These are phyloP conservation scores for Selenia dentaria DNA, from an alignment of 2,888 invertebrate species.

Conservation along the genomic window DNA sequence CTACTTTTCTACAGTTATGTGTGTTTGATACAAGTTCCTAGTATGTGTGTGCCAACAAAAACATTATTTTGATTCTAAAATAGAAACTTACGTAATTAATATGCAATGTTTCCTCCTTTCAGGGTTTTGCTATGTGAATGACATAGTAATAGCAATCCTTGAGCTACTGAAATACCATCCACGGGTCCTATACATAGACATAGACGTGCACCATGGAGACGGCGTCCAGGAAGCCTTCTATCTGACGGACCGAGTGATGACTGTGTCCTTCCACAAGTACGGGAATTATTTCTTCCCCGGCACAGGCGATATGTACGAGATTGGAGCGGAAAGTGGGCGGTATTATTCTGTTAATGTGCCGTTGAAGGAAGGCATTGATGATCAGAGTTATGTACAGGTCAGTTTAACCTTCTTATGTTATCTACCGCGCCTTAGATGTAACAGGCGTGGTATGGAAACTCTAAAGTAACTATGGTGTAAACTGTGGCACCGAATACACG, in stretches of 20 bases:
- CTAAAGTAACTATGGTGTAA: too few species aligned
- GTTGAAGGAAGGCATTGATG: constrained; percentile 98
- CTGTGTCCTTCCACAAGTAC: constrained; percentile 99
- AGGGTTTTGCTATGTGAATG: constrained; percentile 99
- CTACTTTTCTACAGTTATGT: too few species aligned
- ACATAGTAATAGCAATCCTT: constrained; percentile 98
- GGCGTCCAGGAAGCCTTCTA: constrained; percentile 99
- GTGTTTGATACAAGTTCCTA: too few species aligned
- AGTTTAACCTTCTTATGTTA: constrained; percentile 1
- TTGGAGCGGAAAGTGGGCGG: constrained; percentile 97
- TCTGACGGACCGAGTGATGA: constrained; percentile 98
- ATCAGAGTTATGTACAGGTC: constrained; percentile 94
- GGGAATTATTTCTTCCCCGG: constrained; percentile 99
- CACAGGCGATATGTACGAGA: constrained; percentile 99
- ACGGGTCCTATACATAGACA: constrained; percentile 98
- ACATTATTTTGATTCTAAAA: too few species aligned
- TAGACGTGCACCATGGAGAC: constrained; percentile 99
- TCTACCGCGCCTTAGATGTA: too few species aligned
- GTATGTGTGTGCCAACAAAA: too few species aligned
- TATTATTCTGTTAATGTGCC: constrained; percentile 99
- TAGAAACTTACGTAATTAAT: too few species aligned
- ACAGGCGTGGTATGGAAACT: too few species aligned
- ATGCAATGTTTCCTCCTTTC: constrained; percentile 39
- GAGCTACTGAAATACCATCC: constrained; percentile 97
- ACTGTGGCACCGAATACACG: too few species aligned